These are phyloP conservation scores for Strigamia transsilvanica DNA, from an alignment of 2,888 invertebrate species.

Conservation along the genomic window DNA sequence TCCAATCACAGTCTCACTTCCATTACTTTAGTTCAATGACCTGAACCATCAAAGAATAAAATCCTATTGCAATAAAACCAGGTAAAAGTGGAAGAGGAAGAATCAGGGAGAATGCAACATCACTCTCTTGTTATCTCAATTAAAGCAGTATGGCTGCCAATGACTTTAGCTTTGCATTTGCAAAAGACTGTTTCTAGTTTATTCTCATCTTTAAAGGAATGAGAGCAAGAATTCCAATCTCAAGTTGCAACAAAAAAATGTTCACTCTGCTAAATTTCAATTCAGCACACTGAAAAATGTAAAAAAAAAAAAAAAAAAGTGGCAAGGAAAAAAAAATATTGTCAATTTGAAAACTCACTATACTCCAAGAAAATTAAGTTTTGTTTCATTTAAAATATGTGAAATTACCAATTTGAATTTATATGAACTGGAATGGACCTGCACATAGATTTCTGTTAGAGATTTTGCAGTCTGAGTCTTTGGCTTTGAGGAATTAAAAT, in stretches of 20 bases:
- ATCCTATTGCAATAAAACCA: conserved; percentile 23
- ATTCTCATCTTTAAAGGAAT: conserved; percentile 18
- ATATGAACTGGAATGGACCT: too few relatives aligned
- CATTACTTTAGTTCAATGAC: conserved; percentile 40
- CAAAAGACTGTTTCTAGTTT: not conserved
- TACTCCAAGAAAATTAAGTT: conserved; percentile 2
- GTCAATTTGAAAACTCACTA: not conserved
- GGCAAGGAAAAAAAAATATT: conserved; percentile 6
- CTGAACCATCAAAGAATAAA: conserved; percentile 25
- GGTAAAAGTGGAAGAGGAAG: not conserved
- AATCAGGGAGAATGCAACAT: not conserved
- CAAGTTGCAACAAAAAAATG: not conserved
- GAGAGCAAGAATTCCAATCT: conserved; percentile 9
- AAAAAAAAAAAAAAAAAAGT: not conserved
- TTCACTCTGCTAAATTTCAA: not conserved
- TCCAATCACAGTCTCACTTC: conserved; percentile 32
- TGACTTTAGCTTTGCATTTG: not conserved
- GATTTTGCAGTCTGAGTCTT: too few relatives aligned
- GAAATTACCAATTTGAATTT: too few relatives aligned
- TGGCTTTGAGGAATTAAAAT: too few relatives aligned
- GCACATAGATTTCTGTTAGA: too few relatives aligned
- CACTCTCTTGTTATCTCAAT: conserved; percentile 18
- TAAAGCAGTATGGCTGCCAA: not conserved
- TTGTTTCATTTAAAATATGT: not conserved
- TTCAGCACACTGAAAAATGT: conserved; percentile 1